Evolutionary conservation across 1,140 invertebrate species (phyloP).

Genomic region (Drosophila oshimai): DNA sequence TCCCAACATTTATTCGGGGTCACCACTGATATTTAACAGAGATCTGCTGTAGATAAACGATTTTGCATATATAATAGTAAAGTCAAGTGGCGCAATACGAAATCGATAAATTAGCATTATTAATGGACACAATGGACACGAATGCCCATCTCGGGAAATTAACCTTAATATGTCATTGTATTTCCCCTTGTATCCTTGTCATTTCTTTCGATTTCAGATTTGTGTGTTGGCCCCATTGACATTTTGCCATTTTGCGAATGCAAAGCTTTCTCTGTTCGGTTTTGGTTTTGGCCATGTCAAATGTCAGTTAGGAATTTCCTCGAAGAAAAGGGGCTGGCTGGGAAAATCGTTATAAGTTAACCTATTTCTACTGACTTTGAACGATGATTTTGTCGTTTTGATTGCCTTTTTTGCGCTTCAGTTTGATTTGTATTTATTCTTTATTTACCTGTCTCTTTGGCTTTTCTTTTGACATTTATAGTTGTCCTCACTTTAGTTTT

Average conservation of each 20-base stretch:
- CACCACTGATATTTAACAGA: neutral
- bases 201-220: slow-evolving; percentile 10
- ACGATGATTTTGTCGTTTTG: neutral
- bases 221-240: slow-evolving; percentile 15
- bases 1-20: neutral
- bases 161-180: slow-evolving; percentile 28
- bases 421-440: neutral
- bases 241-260: slow-evolving; percentile 23
- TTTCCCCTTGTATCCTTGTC: neutral
- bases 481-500: neutral
- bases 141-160: slow-evolving; percentile 25
- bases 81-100: neutral
- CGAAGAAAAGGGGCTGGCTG: neutral
- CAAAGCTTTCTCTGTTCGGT: slow-evolving; percentile 14
- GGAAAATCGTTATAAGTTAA: neutral
- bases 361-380: slow-evolving; percentile 23
- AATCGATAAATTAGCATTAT: slow-evolving; percentile 44
- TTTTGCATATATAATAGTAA: neutral
- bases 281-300: slow-evolving; percentile 30
- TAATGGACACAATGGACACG: slow-evolving; percentile 24
- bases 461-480: neutral
- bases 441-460: neutral
- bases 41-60: neutral
- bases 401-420: neutral
- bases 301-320: slow-evolving; percentile 39